phyloP scores from a whole-genome alignment of 2,797 vertebrate species.

The Crocidura indochinensis region DNA sequence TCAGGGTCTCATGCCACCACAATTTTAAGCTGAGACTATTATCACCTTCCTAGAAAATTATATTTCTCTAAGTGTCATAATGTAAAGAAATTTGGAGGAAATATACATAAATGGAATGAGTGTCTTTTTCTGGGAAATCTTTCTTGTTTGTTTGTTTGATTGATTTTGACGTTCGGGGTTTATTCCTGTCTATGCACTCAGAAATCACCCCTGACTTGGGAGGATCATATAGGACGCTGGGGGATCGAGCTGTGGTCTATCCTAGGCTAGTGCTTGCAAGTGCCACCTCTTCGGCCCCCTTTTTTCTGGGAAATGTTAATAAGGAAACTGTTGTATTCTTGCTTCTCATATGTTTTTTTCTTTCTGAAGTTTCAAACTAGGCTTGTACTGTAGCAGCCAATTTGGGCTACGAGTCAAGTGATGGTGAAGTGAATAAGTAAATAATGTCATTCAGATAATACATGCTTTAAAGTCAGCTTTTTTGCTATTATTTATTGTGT shows the following conservation, averaged over 20 bases:
- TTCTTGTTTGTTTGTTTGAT: too few species aligned
- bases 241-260: too few species aligned
- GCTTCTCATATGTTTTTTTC: not conserved
- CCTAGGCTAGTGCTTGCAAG: too few species aligned
- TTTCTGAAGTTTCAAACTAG: not conserved
- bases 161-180: too few species aligned
- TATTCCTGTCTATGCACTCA: too few species aligned
- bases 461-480: not conserved
- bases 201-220: too few species aligned
- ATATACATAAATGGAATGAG: not conserved
- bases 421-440: not conserved
- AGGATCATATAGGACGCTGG: too few species aligned
- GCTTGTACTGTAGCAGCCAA: not conserved
- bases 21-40: not conserved
- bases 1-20: not conserved
- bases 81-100: not conserved
- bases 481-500: too few species aligned
- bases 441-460: not conserved
- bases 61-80: not conserved
- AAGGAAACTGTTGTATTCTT: not conserved
- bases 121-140: not conserved
- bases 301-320: not conserved
- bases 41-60: not conserved
- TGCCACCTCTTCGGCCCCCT: too few species aligned
- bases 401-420: not conserved